Evolutionary conservation across 2,113 vertebrate genomes (phyloP), one percentile per base, ranked within the genome.

Genomic region (Prolemur simus): DNA sequence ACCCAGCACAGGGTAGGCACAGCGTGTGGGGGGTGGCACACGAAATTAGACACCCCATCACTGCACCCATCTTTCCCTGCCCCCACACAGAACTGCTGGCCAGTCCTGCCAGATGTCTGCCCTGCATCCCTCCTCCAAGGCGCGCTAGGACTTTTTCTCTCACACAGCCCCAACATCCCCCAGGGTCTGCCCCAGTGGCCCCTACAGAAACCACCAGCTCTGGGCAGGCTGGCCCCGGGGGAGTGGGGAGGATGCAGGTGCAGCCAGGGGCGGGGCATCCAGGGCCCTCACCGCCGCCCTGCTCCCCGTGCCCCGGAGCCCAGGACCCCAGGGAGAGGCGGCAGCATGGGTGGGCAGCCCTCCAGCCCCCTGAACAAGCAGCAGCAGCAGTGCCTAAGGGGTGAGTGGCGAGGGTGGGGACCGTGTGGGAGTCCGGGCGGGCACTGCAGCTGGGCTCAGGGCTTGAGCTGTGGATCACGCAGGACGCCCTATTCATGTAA

Each of bases 261-360:
- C 88, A 64, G 95, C 54, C 34, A 8, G 21, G 21, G 68, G 56
- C 3, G 12, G 32, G 81, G 6, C 1, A 3, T 2, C 6, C 7
- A 0, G 52, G 9, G 37, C 42, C 32, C 23, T 76, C 2, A 0
- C 11, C 8, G 14, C 25, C 29, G 13, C 5, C 37, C 56, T 78
- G 21, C 42, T 91, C 52, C 18, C 23, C 6, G 39, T 14, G 25
- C 9, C 52, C 69, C 77, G 58, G 80, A 88, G 7, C 42, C 4
- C 10, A 71, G 78, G 37, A 77, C 6, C 60, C 42, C 58, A 13
- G 1, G 21, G 21, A 68, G 56, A n/a, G 0, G 47, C 32, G 23
- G 66, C 77, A 89, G 76, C 39, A 98, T 98, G 98, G 98, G 98
- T 0, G 97, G 93, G 23, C 76, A 78, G 32, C 25, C 95, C 25